A percentile compares a stretch with the other conserved stretches of the same genome.
phyloP scores from a whole-genome alignment of 2,888 invertebrate genomes.

The Caprella mutica region DNA sequence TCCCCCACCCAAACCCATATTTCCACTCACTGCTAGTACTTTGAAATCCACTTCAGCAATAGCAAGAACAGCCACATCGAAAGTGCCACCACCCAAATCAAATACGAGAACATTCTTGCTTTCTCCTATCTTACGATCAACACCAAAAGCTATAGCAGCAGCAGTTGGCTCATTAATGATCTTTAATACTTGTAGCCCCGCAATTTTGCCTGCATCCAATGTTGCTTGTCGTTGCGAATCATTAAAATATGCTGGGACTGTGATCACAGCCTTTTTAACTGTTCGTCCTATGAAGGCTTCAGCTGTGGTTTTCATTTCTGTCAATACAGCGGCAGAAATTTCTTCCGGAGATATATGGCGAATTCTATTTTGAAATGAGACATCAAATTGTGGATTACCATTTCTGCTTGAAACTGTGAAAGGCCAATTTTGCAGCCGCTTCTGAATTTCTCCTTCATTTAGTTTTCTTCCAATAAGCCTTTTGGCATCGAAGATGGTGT shows the following conservation, averaged over 20 bases:
- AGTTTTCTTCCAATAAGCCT: not conserved
- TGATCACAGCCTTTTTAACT: slow-evolving; percentile 1
- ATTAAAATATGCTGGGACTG: slow-evolving; percentile 4
- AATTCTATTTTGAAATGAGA: not conserved
- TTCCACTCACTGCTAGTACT: not conserved
- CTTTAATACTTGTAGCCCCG: not conserved
- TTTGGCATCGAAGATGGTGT: not conserved
- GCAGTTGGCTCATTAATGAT: not conserved
- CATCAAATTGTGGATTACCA: not conserved
- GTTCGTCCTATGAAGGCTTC: not conserved
- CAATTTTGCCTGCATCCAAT: not conserved
- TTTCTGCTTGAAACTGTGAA: not conserved
- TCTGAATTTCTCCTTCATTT: not conserved
- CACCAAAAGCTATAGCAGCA: not conserved
- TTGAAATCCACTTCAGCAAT: not conserved
- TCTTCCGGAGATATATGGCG: not conserved
- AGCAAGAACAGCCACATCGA: not conserved
- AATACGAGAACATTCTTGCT: not conserved
- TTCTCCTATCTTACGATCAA: not conserved
- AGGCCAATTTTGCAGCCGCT: not conserved
- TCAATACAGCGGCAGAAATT: not conserved
- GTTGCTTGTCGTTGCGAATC: slow-evolving; percentile 3
- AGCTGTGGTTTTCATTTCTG: not conserved
- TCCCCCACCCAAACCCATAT: not conserved
- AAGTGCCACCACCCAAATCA: no score